Percentiles rank a stretch among this genome's conserved stretches.
Conservation (phyloP, 2,113 vertebrate species). For the Prunella fulvescens region DNA sequence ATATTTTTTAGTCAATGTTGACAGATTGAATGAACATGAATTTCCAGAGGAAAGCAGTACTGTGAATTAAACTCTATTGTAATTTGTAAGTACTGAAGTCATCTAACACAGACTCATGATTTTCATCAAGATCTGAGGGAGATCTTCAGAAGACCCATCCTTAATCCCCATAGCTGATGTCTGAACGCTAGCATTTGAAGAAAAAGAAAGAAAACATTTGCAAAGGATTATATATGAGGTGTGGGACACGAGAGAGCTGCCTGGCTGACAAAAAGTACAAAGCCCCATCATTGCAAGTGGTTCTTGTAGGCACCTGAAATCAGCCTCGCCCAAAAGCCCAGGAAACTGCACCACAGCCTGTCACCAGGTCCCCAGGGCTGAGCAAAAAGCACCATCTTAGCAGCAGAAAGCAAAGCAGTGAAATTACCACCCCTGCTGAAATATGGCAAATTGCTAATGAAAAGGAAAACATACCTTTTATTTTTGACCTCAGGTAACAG, state of each 20-base stretch:
- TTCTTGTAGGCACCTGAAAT: constrained; percentile 4
- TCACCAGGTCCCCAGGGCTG: neutral
- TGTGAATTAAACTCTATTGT: neutral
- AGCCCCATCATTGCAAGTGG: neutral
- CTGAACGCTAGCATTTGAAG: constrained; percentile 8
- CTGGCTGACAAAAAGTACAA: neutral
- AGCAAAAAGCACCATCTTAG: neutral
- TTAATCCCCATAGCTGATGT: neutral
- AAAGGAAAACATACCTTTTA: constrained; percentile 70
- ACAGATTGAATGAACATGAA: neutral
- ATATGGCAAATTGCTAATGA: constrained; percentile 33
- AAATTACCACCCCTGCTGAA: neutral
- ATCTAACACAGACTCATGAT: neutral
- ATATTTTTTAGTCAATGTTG: constrained; percentile 14
- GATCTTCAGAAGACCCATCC: constrained; percentile 4
- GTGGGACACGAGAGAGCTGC: neutral
- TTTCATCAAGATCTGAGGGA: constrained; percentile 5
- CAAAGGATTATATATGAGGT: constrained; percentile 8
- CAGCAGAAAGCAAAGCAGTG: neutral
- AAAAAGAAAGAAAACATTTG: constrained; percentile 38
- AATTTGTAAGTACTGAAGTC: neutral
- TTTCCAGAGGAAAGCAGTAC: neutral
- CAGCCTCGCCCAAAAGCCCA: neutral
- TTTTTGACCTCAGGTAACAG: constrained; percentile 73
- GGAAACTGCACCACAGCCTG: neutral